phyloP scores from a whole-genome alignment of 2,888 invertebrate genomes.

The Lithophane ornitopus region DNA sequence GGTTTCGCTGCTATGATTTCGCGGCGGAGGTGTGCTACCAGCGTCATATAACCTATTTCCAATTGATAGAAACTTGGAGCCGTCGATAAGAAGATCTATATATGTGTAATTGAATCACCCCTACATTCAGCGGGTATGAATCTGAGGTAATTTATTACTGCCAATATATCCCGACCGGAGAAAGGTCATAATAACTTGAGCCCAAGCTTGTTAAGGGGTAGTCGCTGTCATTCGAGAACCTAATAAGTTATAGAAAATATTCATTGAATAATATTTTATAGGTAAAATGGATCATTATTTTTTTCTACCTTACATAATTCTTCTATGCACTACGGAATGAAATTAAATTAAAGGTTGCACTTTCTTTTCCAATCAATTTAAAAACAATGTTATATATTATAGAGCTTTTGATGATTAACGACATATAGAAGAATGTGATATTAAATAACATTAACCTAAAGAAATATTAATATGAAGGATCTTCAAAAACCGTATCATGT shows the following conservation, averaged over 20 bases:
- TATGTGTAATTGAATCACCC: conserved; percentile 59
- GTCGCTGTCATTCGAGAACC: conserved; percentile 35
- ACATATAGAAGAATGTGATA: not conserved
- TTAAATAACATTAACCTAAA: not conserved
- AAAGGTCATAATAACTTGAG: conserved; percentile 58
- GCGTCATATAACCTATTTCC: conserved; percentile 1
- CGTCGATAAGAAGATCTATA: conserved; percentile 45
- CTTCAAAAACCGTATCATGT: conserved; percentile 19
- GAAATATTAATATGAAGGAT: conserved; percentile 2
- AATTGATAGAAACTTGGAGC: conserved; percentile 36
- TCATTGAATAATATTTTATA: conserved; percentile 8
- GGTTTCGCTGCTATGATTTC: too few species aligned
- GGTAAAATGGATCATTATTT: conserved; percentile 1
- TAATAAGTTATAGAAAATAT: conserved; percentile 46
- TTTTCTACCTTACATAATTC: not conserved
- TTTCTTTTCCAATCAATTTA: not conserved
- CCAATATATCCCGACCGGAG: conserved; percentile 48
- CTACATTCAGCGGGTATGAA: conserved; percentile 35
- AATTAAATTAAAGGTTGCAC: not conserved
- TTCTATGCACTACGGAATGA: not conserved
- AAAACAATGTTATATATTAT: not conserved
- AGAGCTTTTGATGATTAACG: not conserved
- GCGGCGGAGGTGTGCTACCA: too few species aligned
- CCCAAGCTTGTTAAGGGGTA: conserved; percentile 50
- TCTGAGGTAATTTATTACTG: conserved; percentile 57